Evolutionary conservation across 2,797 vertebrate genomes (phyloP), one percentile per base, ranked within the genome.

Genomic region (Hozukius guyotensis): DNA sequence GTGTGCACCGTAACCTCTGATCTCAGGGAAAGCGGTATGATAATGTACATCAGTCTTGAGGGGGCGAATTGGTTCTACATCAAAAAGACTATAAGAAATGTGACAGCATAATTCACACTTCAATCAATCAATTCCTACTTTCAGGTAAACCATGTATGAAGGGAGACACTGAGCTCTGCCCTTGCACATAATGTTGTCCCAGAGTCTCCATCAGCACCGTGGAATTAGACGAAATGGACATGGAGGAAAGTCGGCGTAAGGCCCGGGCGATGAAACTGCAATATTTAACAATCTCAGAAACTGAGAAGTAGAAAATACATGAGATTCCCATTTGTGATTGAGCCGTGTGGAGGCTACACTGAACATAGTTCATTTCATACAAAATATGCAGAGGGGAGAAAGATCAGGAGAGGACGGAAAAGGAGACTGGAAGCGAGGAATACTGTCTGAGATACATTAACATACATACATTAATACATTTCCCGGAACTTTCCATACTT

Each of bases 91-190:
- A 55, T 76, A 42, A 27, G 68, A 83, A 84, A 82, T 63, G 14
- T 78, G 76, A 80, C 64, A 64, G 77, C 53, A 77, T 83, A 72
- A 75, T 60, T 88, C 76, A 68, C 46, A 56, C 84, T 83, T 77
- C 76, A 82, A 36, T 87, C 80, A 82, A 81, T 88, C 68, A 66
- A 3, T 42, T 79, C 63, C 70, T 61, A 32, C 75, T 81, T 82
- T 71, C 65, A 80, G 78, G 75, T 62, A 75, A 75, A 70, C n/a
- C 56, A 60, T 65, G 34, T 72, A 73, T 32, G 82, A 80, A 32
- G 29, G 22, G 20, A 75, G 56, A 78, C 55, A 25, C 4, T 42
- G 79, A 75, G 77, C 55, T 61, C 14, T 64, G 67, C 32, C 68
- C 68, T 60, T n/a, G 25, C 32, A 59, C 52, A 71, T 71, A 32